Evolutionary conservation across 2,797 vertebrate genomes (phyloP).

Genomic region (Acipenser transmontanus): DNA sequence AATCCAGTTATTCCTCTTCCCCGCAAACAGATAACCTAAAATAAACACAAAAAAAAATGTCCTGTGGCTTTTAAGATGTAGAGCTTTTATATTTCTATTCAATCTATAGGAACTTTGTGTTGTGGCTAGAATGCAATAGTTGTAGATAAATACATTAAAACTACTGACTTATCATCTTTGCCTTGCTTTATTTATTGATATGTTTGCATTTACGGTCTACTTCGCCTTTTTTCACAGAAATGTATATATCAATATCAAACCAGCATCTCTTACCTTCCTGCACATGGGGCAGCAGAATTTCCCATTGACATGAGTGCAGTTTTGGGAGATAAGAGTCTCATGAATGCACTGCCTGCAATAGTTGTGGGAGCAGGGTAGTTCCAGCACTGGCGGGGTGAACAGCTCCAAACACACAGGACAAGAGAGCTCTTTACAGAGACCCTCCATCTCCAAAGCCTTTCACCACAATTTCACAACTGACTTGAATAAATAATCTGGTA

Average conservation of each 20-base stretch:
- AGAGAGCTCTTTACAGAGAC: conserved; percentile 19
- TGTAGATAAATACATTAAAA: no score
- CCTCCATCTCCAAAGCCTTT: conserved; percentile 17
- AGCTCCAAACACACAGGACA: conserved; percentile 29
- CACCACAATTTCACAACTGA: not conserved
- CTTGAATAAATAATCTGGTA: not conserved
- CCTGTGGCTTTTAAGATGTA: no score
- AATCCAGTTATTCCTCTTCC: conserved; percentile 24
- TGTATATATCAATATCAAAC: no score
- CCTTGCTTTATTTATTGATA: no score
- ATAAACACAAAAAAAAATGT: conserved; percentile 8
- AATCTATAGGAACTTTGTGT: no score
- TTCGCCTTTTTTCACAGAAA: no score
- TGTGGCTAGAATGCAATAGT: no score
- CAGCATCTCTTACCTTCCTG: conserved; percentile 25
- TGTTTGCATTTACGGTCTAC: no score
- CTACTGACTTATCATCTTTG: no score
- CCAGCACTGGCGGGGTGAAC: conserved; percentile 24
- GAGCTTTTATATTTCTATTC: no score
- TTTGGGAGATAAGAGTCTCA: conserved; percentile 24
- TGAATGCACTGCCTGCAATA: conserved; percentile 39
- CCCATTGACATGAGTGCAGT: conserved; percentile 10
- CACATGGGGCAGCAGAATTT: conserved; percentile 30
- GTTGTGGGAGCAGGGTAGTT: conserved; percentile 31
- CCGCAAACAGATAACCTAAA: conserved; percentile 29